Evolutionary conservation across 1,140 invertebrate genomes (phyloP).

Genomic region (Eubasilissa regina): DNA sequence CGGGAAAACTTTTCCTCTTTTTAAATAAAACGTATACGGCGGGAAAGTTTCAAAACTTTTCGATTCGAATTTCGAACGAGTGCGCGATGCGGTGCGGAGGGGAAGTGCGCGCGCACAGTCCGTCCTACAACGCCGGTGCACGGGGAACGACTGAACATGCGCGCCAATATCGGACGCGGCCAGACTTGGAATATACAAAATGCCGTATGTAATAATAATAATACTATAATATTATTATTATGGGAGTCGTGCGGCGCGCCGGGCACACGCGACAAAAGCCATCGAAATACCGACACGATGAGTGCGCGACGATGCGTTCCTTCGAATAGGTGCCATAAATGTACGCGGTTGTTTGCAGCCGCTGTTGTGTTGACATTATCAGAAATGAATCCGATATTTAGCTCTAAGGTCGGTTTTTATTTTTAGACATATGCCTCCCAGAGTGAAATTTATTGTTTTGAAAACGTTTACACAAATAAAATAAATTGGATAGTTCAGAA

Average conservation of each 20-base stretch:
- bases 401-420: slow-evolving; percentile 1
- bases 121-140: slow-evolving; percentile 6
- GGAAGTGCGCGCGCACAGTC: slow-evolving; percentile 21
- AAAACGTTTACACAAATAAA: not conserved
- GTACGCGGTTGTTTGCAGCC: not conserved
- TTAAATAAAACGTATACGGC: not conserved
- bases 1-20: too few species aligned
- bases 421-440: not conserved
- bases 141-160: slow-evolving; percentile 37
- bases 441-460: not conserved
- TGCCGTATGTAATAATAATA: not conserved
- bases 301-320: not conserved
- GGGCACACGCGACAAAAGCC: too few species aligned
- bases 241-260: too few species aligned
- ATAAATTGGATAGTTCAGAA: too few species aligned
- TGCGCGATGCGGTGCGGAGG: too few species aligned
- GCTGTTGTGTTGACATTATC: slow-evolving; percentile 20
- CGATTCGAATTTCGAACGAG: not conserved
- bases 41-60: slow-evolving; percentile 15
- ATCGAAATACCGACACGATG: too few species aligned
- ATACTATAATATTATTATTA: too few species aligned
- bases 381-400: slow-evolving; percentile 6
- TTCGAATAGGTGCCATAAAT: slow-evolving; percentile 1
- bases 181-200: not conserved
- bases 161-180: slow-evolving; percentile 20